Evolutionary conservation across 2,113 vertebrate genomes (phyloP), one percentile per base, ranked within the genome.

Genomic region (Bubo bubo): DNA sequence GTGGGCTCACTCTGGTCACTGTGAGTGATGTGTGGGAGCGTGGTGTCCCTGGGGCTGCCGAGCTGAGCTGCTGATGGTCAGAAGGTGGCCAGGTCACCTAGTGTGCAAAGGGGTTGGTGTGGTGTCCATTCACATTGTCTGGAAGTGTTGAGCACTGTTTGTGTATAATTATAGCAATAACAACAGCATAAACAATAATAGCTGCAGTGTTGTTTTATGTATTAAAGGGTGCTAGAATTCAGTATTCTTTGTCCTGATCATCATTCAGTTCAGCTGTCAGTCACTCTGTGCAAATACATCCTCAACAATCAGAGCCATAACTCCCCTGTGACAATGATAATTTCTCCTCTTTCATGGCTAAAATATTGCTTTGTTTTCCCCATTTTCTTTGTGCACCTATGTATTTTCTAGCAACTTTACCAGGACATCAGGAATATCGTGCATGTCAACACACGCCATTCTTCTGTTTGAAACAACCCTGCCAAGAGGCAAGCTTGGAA

Each of bases 1-100:
- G 2, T 21, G 4, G 45, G 55, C 7, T 14, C 14, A 2, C 34
- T 35, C 56, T 4, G 50, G 18, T 71, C 32, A 10, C 56, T 1
- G 2, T 9, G 27, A 34, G 49, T 14, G 52, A 12, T 9, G 13
- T 4, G 3, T 6, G 18, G 19, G 17, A 63, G 2, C 0, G 0
- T 30, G 35, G 22, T 22, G 68, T 32, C 35, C 34, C 59, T 7
- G 35, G 63, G 19, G 22, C 17, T 82, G 60, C 50, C 59, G 63
- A 62, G 75, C 49, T 84, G 53, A 70, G 27, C 15, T 73, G 72
- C 34, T 45, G 55, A 11, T 26, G 14, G 8, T 62, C 32, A 55
- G 55, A 62, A 37, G 3, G 1, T n/a, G 39, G 32, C 26, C n/a
- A 47, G 34, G 23, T n/a, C 43, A 11, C 34, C 30, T 0, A 9